phyloP scores from a whole-genome alignment of 1,140 invertebrate genomes.

The Rhopalosiphum padi region DNA sequence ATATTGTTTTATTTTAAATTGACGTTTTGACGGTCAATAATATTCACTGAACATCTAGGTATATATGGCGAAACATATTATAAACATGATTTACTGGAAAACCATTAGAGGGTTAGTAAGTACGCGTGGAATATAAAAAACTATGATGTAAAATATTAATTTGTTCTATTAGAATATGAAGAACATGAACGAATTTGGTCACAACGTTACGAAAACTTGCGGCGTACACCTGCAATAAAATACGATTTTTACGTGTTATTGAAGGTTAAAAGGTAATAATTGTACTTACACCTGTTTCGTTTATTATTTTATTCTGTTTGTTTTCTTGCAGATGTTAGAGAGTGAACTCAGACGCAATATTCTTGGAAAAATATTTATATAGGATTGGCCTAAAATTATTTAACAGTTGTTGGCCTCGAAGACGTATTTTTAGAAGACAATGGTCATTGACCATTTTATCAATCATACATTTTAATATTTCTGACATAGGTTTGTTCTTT shows the following conservation, averaged over 20 bases:
- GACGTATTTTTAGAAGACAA: neutral
- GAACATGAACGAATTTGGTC: neutral
- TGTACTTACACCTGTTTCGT: neutral
- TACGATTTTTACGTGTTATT: neutral
- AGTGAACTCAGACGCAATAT: neutral
- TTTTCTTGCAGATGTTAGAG: neutral
- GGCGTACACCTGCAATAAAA: neutral
- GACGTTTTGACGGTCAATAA: no score
- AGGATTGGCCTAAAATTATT: neutral
- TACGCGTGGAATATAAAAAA: neutral
- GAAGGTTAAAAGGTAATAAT: constrained; percentile 18
- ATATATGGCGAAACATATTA: neutral
- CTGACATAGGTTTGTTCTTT: neutral
- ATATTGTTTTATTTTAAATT: no score
- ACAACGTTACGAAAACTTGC: neutral
- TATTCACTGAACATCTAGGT: neutral
- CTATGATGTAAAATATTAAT: neutral
- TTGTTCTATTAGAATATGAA: neutral
- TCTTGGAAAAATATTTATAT: neutral
- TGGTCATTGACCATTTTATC: neutral
- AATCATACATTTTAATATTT: neutral
- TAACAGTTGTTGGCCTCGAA: neutral
- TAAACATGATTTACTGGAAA: neutral
- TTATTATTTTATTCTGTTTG: neutral
- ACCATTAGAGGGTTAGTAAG: neutral